phyloP scores from a whole-genome alignment of 2,113 vertebrate species.

The Pandion haliaetus region DNA sequence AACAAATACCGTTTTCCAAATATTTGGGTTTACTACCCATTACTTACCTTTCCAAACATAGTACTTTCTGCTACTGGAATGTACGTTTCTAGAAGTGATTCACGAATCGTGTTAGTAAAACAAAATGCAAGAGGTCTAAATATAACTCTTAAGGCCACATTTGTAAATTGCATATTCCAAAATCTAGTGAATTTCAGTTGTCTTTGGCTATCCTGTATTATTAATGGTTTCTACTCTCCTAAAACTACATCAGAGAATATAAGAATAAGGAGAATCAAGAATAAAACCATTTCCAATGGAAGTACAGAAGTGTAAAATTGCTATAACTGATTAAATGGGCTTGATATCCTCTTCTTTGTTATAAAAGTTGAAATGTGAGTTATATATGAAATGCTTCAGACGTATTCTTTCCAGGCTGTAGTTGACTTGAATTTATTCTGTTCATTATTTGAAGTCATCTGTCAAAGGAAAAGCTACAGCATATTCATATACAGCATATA shows the following conservation, averaged over 20 bases:
- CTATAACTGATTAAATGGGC: neutral
- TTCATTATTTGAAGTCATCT: neutral
- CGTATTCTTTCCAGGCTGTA: neutral
- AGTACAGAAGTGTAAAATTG: neutral
- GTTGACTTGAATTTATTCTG: neutral
- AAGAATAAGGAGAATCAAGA: neutral
- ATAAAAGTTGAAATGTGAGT: neutral
- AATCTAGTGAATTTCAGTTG: neutral
- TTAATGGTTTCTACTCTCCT: neutral
- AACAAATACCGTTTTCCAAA: neutral
- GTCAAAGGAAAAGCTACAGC: neutral
- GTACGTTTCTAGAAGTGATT: rapidly evolving
- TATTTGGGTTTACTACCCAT: neutral
- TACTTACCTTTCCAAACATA: neutral
- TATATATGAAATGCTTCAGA: neutral
- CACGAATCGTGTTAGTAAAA: neutral
- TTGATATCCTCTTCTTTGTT: neutral
- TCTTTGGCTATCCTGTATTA: neutral
- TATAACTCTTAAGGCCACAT: neutral
- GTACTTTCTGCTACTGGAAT: neutral
- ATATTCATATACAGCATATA: neutral
- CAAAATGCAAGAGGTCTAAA: neutral
- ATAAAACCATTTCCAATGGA: neutral
- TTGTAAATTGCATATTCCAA: neutral
- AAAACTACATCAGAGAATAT: neutral